Base-by-base conservation (phyloP, 2,888 invertebrate genomes). In the Brachyptera putata region DNA sequence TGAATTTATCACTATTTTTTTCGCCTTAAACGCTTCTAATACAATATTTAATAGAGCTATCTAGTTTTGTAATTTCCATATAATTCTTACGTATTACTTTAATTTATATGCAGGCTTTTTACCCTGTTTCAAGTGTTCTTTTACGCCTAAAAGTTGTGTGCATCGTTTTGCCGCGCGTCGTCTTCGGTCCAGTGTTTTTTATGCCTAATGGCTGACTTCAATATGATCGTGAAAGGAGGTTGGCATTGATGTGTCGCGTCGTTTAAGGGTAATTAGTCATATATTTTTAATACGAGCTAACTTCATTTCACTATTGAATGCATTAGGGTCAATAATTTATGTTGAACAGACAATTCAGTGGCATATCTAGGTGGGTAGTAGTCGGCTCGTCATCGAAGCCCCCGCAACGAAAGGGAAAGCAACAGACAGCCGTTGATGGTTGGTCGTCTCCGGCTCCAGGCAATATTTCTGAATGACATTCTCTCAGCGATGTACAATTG, bases 171-270 rank as follows among this genome's bases (percentile, higher is more conserved):
- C 65, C 65, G 65, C 65, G 65, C 65, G 55, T 62, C 61, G 50
- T 61, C 39, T 46, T 55, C 39, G 57, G 46, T 43, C 53, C 63
- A 61, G 63, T 53, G 57, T 65, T 65, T 65, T 65, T 63, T 62
- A 62, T 62, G 62, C 65, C 61, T 65, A 65, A 61, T 65, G 65
- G 65, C 65, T 63, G 65, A 63, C 65, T 62, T 63, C 60, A 62
- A 62, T 61, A 63, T 63, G 64, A 61, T 60, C 57, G 57, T 61
- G 60, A 55, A 56, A 58, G 57, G 58, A 60, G 37, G 48, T 36
- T 24, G 50, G 58, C 53, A 56, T 53, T 41, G 25, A 60, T 61
- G 61, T 61, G 56, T 56, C 56, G 56, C 57, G 50, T 59, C 41
- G 56, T 58, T 55, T 63, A 48, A 61, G 56, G 61, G 61, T 63